Evolutionary conservation across 2,888 invertebrate species (phyloP), one percentile per base, ranked within the genome.

Genomic region (Pristionchus japonicus): DNA sequence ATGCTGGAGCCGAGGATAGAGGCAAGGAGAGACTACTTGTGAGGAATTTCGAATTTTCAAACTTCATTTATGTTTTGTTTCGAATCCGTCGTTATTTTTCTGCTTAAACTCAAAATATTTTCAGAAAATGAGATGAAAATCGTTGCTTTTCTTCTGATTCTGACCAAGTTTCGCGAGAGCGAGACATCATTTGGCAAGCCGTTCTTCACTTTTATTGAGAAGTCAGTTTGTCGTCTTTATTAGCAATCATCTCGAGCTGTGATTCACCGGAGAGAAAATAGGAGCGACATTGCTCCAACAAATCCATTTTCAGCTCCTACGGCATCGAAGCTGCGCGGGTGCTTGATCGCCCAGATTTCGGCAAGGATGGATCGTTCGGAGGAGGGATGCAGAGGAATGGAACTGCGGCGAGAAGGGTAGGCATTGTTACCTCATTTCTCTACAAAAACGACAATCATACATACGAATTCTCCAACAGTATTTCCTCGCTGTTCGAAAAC

Each of bases 261-360:
- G 49, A 15, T 49, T 49, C 17, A 9, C 17, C 3, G 17, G 11
- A 2, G 11, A 11, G 13, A n/a, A 23, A 74, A 74, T 40, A 31
- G n/a, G n/a, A n/a, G n/a, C n/a, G n/a, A n/a, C n/a, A n/a, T n/a
- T n/a, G n/a, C n/a, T n/a, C 43, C 43, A 43, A 6, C 43, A 43
- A 43, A 43, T n/a, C n/a, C n/a, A n/a, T 27, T 31, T 61, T 7
- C 85, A 85, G 85, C 7, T 1, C 23, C 2, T 64, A 85, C 43
- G 85, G 85, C 0, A 13, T n/a, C 17, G 31, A 23, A 34, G 61
- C 85, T 1, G 61, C 64, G 23, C 13, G n/a, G 1, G 64, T 85
- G 4, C n/a, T 85, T 13, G 64, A n/a, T 9, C 61, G 85, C 9
- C 85, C 85, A n/a, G 85, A 85, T 43, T 85, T 85, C 43, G 85